A percentile compares a stretch with the other conserved stretches of the same genome.
Evolutionary conservation across 2,113 vertebrate genomes (phyloP).

Genomic region (Daboia siamensis): DNA sequence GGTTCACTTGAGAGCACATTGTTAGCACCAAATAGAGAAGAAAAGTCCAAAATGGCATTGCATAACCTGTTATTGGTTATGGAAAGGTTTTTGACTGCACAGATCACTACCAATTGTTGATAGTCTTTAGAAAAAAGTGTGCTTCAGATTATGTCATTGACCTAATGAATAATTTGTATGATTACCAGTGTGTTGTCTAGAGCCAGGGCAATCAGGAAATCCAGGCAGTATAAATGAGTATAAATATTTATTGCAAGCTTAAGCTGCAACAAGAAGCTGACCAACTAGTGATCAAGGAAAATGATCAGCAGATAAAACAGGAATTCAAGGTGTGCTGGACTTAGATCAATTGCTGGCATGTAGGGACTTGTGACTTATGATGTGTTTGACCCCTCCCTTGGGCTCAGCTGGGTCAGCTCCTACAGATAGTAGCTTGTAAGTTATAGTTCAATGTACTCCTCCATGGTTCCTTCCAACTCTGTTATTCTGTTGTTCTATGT

Average conservation of each 20-base stretch:
- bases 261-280: background rate
- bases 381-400: background rate
- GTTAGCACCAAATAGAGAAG: background rate
- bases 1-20: background rate
- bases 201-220: background rate
- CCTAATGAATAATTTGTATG: background rate
- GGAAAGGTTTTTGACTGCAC: background rate
- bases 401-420: background rate
- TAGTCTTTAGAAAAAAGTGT: background rate
- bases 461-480: background rate
- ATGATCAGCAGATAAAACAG: background rate
- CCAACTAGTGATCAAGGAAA: background rate
- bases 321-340: background rate
- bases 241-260: background rate
- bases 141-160: background rate
- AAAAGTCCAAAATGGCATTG: background rate
- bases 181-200: background rate
- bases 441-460: background rate
- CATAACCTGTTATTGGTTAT: background rate
- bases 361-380: background rate
- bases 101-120: background rate
- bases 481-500: background rate
- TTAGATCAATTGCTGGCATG: no score
- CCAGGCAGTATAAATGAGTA: background rate
- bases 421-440: background rate